Evolutionary conservation across 2,888 invertebrate genomes (phyloP), one percentile per base, ranked within the genome.

Genomic region (Eulithis prunata): DNA sequence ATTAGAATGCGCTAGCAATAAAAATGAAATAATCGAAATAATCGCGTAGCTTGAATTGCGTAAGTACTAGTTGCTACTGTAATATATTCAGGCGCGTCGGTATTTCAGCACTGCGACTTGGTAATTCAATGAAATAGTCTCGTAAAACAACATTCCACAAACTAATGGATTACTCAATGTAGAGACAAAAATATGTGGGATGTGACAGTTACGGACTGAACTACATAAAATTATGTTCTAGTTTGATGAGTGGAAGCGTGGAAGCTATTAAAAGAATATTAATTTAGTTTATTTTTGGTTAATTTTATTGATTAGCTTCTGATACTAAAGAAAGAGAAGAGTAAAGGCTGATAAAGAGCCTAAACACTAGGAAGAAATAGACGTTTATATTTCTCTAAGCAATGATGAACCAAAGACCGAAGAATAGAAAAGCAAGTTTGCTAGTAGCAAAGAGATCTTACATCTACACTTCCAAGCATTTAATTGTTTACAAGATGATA

Each of bases 121-220:
- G 62, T 57, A 68, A 66, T 54, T 67, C 59, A 70, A 66, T 66
- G 66, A 57, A 71, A 66, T 66, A 61, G 69, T 60, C 61, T 70
- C 56, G 68, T 64, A 64, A 62, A 66, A 58, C 57, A 62, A 51
- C 70, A 70, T 73, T 70, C 69, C 71, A 61, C 59, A 52, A 62
- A 64, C 68, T 64, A 70, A 68, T 69, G 59, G 61, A 71, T 73
- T 68, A 71, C 72, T 65, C 66, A 70, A 71, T 55, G 53, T 49
- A 57, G 61, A 56, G 52, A 68, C 51, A 61, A 71, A 51, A 36
- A 36, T 12, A 71, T 61, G 67, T 64, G 67, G 67, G 67, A 63
- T 63, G 62, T 64, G 57, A 64, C 67, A 64, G 49, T 61, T 59
- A 61, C 60, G 63, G 60, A 14, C 66, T 62, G 47, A 57, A 67